Evolutionary conservation across 2,113 vertebrate species (phyloP).

Genomic region (Daphoenositta chrysoptera): DNA sequence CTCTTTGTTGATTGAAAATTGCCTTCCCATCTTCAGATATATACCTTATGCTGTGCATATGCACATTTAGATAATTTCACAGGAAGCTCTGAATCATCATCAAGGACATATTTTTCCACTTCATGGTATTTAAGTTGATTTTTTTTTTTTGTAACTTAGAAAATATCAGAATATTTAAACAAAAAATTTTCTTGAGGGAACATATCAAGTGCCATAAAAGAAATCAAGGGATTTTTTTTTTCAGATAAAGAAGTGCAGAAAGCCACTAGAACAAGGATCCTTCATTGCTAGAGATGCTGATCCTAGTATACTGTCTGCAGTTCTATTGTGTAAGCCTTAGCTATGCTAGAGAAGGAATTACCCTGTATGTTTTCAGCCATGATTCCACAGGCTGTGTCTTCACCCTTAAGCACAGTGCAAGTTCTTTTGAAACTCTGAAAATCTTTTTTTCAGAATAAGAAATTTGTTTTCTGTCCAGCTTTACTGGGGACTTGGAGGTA

Average conservation of each 20-base stretch:
- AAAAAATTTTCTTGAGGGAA: neutral
- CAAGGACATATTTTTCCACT: neutral
- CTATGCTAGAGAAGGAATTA: neutral
- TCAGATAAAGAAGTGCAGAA: neutral
- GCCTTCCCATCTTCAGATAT: neutral
- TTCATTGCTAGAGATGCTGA: neutral
- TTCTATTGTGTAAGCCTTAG: neutral
- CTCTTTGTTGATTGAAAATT: neutral
- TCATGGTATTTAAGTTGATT: fast-evolving
- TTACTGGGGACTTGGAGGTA: neutral
- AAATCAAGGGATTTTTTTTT: neutral
- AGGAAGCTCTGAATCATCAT: neutral
- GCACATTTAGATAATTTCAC: neutral
- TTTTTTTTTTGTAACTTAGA: neutral
- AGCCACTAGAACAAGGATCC: neutral
- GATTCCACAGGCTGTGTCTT: neutral
- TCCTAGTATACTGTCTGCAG: neutral
- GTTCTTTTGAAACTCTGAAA: neutral
- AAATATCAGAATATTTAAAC: neutral
- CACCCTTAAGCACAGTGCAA: neutral
- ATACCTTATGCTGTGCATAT: neutral
- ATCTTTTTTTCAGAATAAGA: neutral
- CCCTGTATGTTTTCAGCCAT: neutral
- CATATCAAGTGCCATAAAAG: neutral
- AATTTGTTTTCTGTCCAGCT: neutral